Base-by-base conservation (phyloP, 2,888 invertebrate genomes). In the Eupithecia abbreviata region DNA sequence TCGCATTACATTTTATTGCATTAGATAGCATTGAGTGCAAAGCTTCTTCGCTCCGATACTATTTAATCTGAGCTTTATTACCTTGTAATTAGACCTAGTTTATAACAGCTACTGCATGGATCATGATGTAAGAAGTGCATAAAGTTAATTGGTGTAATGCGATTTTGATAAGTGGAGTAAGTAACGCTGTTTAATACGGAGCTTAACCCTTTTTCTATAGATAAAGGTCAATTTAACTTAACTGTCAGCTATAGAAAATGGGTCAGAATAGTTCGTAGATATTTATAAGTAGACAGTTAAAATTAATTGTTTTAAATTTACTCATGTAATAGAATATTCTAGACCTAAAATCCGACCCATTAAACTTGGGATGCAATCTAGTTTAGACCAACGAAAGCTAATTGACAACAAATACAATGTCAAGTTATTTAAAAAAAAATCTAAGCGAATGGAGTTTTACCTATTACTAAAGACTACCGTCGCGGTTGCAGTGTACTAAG, bases 1-100 rank as follows among this genome's bases (percentile, higher is more conserved):
- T 82, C 75, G 82, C 86, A 88, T 90, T 88, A 90, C 89, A 83
- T 91, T 92, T 92, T 91, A 92, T 86, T 87, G 87, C 83, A 80
- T 76, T 83, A 76, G 85, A 84, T 86, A 91, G 68, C 75, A 74
- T 78, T 76, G 89, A 86, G 87, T 82, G 88, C 90, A 88, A 78
- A 76, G 75, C 75, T 73, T 76, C 75, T 88, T 89, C 84, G 81
- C 82, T 82, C 82, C 79, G 77, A 77, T 80, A 78, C 65, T 55
- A 74, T 65, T 75, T 73, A 75, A 75, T 75, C 73, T 69, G 71
- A 47, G 65, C 74, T 76, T 74, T 74, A 77, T 76, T 76, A 13
- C 58, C 45, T 77, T 79, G 81, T 55, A 73, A 74, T 76, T 68
- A 73, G 49, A 55, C 41, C 67, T 67, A 70, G 30, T 73, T 73